Evolutionary conservation across 2,888 invertebrate species (phyloP).

Genomic region (Piscicola geometra): DNA sequence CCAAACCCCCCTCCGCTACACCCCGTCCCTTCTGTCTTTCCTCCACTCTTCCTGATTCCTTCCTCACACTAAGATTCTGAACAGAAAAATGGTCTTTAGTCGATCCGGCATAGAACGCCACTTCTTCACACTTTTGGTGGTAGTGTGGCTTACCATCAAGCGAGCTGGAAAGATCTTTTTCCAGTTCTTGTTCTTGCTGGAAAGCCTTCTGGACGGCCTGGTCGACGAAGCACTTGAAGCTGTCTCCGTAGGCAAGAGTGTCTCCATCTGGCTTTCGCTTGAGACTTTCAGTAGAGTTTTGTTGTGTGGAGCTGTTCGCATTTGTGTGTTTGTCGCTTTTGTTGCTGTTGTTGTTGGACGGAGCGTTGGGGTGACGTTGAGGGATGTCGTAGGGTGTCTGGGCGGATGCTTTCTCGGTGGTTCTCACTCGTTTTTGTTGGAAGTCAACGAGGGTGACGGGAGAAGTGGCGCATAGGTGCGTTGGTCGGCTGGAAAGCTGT

Average conservation of each 20-base stretch:
- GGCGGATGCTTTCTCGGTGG: background rate
- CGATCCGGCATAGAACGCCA: background rate
- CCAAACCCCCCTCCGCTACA: too few species aligned
- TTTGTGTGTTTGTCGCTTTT: background rate
- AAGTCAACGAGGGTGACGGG: background rate
- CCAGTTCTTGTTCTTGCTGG: slow-evolving; percentile 8
- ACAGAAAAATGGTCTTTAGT: background rate
- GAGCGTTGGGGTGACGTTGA: background rate
- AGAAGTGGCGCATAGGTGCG: too few species aligned
- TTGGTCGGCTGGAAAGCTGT: too few species aligned
- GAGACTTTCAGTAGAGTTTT: background rate
- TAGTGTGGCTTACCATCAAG: background rate
- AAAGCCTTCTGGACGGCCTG: slow-evolving; percentile 20
- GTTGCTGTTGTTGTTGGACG: background rate
- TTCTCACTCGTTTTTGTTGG: background rate
- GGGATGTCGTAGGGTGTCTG: too few species aligned
- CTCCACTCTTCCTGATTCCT: background rate
- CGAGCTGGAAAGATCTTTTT: background rate
- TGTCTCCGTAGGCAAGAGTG: background rate
- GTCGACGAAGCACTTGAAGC: slow-evolving; percentile 19
- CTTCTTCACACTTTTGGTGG: background rate
- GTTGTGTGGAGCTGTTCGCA: background rate
- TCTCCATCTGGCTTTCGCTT: background rate
- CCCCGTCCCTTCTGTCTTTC: too few species aligned
- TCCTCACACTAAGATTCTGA: background rate